A percentile compares a stretch with the other conserved stretches of the same genome.
Conservation (phyloP, 1,140 invertebrate species). For the Andrena cerasifolii region DNA sequence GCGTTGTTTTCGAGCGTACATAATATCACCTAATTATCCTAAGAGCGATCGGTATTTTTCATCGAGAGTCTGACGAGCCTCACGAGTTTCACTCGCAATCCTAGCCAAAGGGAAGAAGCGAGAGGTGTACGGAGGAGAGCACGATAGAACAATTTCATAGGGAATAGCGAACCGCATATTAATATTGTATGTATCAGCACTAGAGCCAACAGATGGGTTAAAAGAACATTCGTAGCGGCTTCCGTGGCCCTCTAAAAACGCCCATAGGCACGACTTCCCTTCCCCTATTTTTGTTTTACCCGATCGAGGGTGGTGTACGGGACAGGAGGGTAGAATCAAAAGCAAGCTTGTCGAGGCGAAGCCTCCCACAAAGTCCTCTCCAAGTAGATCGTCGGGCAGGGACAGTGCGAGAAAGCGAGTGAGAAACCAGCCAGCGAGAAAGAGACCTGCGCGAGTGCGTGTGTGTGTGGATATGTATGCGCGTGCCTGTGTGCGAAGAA, state of each 20-base stretch:
- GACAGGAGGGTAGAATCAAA: constrained; percentile 39
- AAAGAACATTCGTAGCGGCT: constrained; percentile 35
- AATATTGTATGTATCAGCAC: constrained; percentile 57
- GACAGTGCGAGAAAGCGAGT: neutral
- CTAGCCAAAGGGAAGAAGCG: constrained; percentile 20
- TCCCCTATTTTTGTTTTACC: constrained; percentile 11
- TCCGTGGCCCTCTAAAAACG: constrained; percentile 21
- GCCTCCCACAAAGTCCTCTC: constrained; percentile 20
- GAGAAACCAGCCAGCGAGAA: constrained; percentile 16
- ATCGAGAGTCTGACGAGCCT: neutral
- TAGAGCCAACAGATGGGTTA: constrained; percentile 49
- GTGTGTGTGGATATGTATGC: constrained; percentile 6
- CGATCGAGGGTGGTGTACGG: constrained; percentile 41
- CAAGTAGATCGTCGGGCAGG: constrained; percentile 33
- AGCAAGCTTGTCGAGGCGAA: constrained; percentile 21
- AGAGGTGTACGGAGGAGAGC: constrained; percentile 38
- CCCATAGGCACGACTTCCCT: constrained; percentile 13
- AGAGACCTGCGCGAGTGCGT: constrained; percentile 14
- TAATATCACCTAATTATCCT: neutral
- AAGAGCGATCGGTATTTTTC: constrained; percentile 21
- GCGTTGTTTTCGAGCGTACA: neutral
- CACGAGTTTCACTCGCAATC: constrained; percentile 5
- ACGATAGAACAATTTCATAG: constrained; percentile 49
- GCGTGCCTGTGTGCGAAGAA: neutral
- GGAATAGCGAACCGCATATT: constrained; percentile 45